These are phyloP conservation scores for Nanorana parkeri DNA, from an alignment of 2,113 vertebrate genomes.

Conservation along the genomic window DNA sequence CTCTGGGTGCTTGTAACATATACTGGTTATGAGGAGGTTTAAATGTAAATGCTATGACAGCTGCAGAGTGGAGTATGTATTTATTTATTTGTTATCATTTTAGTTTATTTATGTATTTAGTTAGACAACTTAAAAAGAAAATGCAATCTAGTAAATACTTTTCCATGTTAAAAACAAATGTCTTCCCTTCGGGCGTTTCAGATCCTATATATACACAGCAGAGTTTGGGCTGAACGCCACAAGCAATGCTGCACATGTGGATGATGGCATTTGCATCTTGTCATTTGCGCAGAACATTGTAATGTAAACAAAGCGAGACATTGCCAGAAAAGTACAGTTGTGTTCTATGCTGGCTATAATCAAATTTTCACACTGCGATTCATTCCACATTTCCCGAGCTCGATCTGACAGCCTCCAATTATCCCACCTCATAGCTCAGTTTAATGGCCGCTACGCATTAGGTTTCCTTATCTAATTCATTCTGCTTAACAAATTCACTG, in stretches of 20 bases:
- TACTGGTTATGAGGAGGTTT: too few relatives aligned
- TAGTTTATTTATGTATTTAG: too few relatives aligned
- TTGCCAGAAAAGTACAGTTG: constrained; percentile 36
- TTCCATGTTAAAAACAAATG: constrained; percentile 25
- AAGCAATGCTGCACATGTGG: constrained; percentile 26
- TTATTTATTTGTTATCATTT: constrained; percentile 3
- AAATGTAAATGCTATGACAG: neutral
- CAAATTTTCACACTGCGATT: constrained; percentile 36
- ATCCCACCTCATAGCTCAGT: constrained; percentile 47
- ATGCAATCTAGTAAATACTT: neutral
- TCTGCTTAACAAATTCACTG: constrained; percentile 46
- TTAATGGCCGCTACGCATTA: constrained; percentile 29
- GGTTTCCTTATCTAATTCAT: constrained; percentile 43
- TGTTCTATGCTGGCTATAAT: constrained; percentile 26
- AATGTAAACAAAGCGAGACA: constrained; percentile 29
- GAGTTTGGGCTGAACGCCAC: constrained; percentile 30
- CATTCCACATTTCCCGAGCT: constrained; percentile 17
- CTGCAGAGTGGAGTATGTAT: neutral
- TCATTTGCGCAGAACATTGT: constrained; percentile 47
- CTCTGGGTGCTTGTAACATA: too few relatives aligned
- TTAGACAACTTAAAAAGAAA: neutral
- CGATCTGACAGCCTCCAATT: constrained; percentile 26
- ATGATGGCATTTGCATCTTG: constrained; percentile 51
- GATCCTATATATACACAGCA: constrained; percentile 34
- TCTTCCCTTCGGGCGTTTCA: constrained; percentile 8